Conservation (phyloP, 2,888 invertebrate species). For the Selenia dentaria region DNA sequence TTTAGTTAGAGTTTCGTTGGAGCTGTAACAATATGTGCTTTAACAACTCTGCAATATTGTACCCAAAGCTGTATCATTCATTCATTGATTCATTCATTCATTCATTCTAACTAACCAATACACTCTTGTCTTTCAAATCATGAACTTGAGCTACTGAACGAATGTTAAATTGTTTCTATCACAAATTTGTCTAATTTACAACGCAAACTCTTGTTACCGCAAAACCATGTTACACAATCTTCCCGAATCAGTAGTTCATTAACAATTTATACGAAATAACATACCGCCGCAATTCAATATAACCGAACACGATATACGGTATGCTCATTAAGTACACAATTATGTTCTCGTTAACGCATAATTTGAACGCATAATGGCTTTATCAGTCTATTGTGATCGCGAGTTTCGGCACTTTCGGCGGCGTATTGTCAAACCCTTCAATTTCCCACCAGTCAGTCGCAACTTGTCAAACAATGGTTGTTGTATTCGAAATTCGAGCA, state of each 20-base stretch:
- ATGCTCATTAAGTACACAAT: conserved; percentile 18
- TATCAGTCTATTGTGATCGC: conserved; percentile 13
- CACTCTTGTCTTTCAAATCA: too few relatives aligned
- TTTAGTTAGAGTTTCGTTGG: too few relatives aligned
- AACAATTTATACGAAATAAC: conserved; percentile 1
- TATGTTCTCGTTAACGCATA: conserved; percentile 14
- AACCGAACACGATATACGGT: not conserved
- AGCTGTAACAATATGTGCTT: too few relatives aligned
- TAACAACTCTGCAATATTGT: too few relatives aligned
- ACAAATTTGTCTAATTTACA: conserved; percentile 1
- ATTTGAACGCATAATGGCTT: conserved; percentile 17
- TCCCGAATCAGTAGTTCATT: conserved; percentile 1
- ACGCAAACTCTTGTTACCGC: not conserved
- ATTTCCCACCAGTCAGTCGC: conserved; percentile 9
- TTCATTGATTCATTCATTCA: too few relatives aligned
- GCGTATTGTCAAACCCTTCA: conserved; percentile 14
- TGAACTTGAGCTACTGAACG: too few relatives aligned
- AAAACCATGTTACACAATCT: not conserved
- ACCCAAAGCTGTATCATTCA: too few relatives aligned
- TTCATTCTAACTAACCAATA: too few relatives aligned
- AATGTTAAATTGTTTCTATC: too few relatives aligned
- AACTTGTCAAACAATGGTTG: conserved; percentile 4
- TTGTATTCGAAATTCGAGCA: not conserved
- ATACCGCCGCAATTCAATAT: not conserved
- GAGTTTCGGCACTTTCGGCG: conserved; percentile 9